Conservation (phyloP, 2,797 vertebrate species). For the Onychomys leucogaster region DNA sequence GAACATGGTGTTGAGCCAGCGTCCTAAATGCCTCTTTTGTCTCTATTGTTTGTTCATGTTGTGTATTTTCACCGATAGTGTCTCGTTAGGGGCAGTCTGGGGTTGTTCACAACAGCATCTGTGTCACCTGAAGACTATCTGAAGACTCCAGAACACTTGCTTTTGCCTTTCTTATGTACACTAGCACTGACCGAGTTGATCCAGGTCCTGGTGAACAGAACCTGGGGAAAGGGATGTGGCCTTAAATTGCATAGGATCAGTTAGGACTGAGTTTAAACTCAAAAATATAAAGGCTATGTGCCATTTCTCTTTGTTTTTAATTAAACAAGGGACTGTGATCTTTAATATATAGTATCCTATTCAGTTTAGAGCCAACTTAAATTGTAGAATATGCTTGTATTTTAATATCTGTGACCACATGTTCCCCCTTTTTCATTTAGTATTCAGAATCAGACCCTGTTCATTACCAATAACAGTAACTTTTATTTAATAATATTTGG, state of each 20-base stretch:
- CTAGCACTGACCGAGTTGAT: neutral
- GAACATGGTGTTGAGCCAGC: neutral
- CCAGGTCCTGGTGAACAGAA: neutral
- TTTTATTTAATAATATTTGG: constrained; percentile 34
- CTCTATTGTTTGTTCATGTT: neutral
- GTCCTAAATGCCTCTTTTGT: neutral
- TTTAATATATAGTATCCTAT: constrained; percentile 27
- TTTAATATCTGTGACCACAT: neutral
- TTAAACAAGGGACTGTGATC: constrained; percentile 17
- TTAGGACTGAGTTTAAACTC: constrained; percentile 39
- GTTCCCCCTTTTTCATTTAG: constrained; percentile 41
- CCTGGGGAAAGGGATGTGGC: neutral
- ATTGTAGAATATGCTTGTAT: neutral
- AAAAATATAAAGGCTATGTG: constrained; percentile 18
- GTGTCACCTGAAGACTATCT: neutral
- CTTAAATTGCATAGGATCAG: neutral
- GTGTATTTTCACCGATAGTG: neutral
- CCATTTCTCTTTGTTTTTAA: constrained; percentile 42
- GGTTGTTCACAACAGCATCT: neutral
- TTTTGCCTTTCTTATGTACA: neutral
- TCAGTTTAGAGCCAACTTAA: constrained; percentile 28
- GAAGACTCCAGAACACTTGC: neutral
- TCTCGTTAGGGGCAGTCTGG: neutral
- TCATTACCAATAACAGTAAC: constrained; percentile 1
- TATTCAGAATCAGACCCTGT: constrained; percentile 59